Conservation (phyloP, 2,888 invertebrate genomes). For the Silvanus unidentatus region DNA sequence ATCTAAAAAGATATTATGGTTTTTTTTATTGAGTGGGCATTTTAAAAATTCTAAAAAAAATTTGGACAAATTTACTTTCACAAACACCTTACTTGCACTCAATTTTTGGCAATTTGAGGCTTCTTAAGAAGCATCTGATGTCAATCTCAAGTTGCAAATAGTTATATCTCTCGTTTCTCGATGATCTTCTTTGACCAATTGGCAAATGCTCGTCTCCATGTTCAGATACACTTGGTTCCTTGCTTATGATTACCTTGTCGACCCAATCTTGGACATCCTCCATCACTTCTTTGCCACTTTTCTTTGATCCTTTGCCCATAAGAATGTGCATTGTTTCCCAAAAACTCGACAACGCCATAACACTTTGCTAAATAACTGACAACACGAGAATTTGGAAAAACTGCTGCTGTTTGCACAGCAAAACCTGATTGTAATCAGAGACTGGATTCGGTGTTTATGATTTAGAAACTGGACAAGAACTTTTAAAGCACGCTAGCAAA, state of each 20-base stretch:
- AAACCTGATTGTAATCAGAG: neutral
- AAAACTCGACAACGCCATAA: constrained; percentile 36
- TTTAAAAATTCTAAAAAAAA: too few relatives aligned
- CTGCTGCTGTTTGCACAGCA: too few relatives aligned
- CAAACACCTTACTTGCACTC: constrained; percentile 35
- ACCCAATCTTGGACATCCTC: constrained; percentile 40
- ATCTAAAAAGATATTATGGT: too few relatives aligned
- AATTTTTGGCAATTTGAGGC: constrained; percentile 29
- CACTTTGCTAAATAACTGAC: neutral
- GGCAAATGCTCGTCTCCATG: constrained; percentile 12
- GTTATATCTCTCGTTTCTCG: neutral
- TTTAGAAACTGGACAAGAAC: too few relatives aligned
- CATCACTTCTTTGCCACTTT: constrained; percentile 45
- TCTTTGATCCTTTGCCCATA: constrained; percentile 50
- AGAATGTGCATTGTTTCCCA: constrained; percentile 61
- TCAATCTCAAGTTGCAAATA: constrained; percentile 16
- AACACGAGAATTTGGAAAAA: too few relatives aligned
- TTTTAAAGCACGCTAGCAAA: too few relatives aligned
- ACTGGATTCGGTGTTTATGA: too few relatives aligned
- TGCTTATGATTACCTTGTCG: constrained; percentile 29
- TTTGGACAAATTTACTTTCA: too few relatives aligned
- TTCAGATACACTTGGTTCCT: constrained; percentile 10
- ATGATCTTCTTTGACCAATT: neutral
- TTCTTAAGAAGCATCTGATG: constrained; percentile 24
- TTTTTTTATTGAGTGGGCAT: too few relatives aligned